Percentiles rank a stretch among this genome's conserved stretches.
phyloP scores from a whole-genome alignment of 1,140 invertebrate species.

The Tetramorium parvispinum region DNA sequence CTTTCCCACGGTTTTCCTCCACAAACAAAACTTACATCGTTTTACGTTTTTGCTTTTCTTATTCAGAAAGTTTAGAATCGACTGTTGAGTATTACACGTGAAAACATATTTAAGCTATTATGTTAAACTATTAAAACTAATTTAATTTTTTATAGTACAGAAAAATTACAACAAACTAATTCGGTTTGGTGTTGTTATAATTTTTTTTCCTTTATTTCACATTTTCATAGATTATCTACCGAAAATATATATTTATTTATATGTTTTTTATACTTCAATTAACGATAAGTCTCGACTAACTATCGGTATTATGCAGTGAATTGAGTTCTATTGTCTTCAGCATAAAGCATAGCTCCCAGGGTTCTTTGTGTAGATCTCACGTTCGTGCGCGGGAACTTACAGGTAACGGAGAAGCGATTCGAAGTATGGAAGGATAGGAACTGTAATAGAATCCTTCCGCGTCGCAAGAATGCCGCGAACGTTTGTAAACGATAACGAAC shows the following conservation, averaged over 20 bases:
- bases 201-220: not conserved
- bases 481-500: slow-evolving; percentile 26
- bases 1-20: not conserved
- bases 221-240: not conserved
- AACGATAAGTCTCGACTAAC: not conserved
- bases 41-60: not conserved
- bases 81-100: not conserved
- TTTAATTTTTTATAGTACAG: not conserved
- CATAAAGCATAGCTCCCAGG: not conserved
- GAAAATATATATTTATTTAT: not conserved
- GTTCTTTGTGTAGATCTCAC: slow-evolving; percentile 10
- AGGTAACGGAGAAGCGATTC: slow-evolving; percentile 17
- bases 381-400: slow-evolving; percentile 17
- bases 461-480: not conserved
- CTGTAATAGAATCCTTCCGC: slow-evolving; percentile 28
- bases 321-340: not conserved
- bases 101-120: not conserved
- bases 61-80: not conserved
- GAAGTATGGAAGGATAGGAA: not conserved
- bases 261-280: too few species aligned
- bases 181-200: not conserved
- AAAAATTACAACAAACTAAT: not conserved
- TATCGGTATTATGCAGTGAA: not conserved
- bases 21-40: not conserved
- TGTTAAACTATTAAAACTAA: too few species aligned